A percentile compares a stretch with the other conserved stretches of the same genome.
These are phyloP conservation scores for Cerceris ruficornis DNA, from an alignment of 2,888 invertebrate genomes.

Conservation along the genomic window DNA sequence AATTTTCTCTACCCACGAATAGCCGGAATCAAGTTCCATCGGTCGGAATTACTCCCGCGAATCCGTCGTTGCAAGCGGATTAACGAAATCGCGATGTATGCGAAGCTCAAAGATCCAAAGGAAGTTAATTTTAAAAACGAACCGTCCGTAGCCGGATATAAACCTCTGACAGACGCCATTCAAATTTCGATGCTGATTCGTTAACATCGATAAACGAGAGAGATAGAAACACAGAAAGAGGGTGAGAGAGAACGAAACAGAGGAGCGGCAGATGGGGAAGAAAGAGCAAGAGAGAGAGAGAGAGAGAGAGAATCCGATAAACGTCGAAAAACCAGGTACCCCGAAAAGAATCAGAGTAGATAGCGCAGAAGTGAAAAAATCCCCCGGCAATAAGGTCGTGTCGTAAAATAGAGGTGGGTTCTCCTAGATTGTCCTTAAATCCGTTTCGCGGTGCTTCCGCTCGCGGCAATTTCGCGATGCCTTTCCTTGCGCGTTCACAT, in stretches of 20 bases:
- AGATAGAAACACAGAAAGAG: background rate
- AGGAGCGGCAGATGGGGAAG: background rate
- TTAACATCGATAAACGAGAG: background rate
- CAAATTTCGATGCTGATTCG: background rate
- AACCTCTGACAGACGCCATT: background rate
- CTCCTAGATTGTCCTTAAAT: conserved; percentile 2
- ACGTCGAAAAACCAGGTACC: background rate
- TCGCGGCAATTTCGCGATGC: background rate
- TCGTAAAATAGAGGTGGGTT: background rate
- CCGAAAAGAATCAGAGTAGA: background rate
- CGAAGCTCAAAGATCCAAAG: conserved; percentile 7
- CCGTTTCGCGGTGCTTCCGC: conserved; percentile 1
- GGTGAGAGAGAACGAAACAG: background rate
- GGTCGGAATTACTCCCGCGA: conserved; percentile 2
- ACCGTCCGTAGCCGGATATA: background rate
- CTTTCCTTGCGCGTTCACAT: conserved; percentile 16
- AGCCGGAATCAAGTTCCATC: conserved; percentile 3
- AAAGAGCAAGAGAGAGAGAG: background rate
- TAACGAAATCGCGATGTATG: conserved; percentile 14
- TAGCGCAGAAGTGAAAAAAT: background rate
- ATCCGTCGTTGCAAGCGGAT: conserved; percentile 17
- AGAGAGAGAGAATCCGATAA: no score
- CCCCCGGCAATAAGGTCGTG: background rate
- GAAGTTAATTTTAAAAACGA: conserved; percentile 1
- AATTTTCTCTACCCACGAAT: conserved; percentile 1